A percentile compares a stretch with the other conserved stretches of the same genome.
Evolutionary conservation across 2,888 invertebrate genomes (phyloP).

Genomic region (Leptura quadrifasciata): DNA sequence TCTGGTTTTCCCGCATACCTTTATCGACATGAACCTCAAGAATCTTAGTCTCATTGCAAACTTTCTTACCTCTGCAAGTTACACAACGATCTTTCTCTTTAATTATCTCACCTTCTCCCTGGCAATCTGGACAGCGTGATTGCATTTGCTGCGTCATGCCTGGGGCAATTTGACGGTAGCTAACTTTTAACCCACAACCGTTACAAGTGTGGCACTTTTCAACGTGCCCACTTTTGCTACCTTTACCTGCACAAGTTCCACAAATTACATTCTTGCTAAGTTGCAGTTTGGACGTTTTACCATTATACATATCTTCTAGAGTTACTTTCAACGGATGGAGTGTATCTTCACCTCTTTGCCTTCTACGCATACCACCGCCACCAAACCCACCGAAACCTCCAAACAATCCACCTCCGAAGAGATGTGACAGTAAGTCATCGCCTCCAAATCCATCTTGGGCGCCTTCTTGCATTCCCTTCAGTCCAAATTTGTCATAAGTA

Average conservation of each 20-base stretch:
- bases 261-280: constrained; percentile 90
- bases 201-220: constrained; percentile 84
- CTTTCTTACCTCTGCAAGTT: constrained; percentile 89
- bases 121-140: constrained; percentile 79
- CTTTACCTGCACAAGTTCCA: constrained; percentile 84
- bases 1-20: constrained; percentile 89
- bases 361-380: constrained; percentile 75
- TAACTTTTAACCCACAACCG: constrained; percentile 86
- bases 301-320: constrained; percentile 93
- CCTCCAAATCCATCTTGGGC: constrained; percentile 73
- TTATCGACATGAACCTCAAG: constrained; percentile 92
- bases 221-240: constrained; percentile 81
- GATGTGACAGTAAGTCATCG: constrained; percentile 82
- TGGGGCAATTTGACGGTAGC: constrained; percentile 82
- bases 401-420: constrained; percentile 83
- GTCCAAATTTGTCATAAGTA: constrained; percentile 89
- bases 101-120: constrained; percentile 83
- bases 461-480: constrained; percentile 92
- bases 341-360: constrained; percentile 87
- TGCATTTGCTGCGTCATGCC: constrained; percentile 81
- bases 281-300: constrained; percentile 88
- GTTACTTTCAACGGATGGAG: constrained; percentile 89
- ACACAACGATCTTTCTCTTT: constrained; percentile 89
- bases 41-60: constrained; percentile 87
- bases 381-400: constrained; percentile 75